Evolutionary conservation across 1,140 invertebrate genomes (phyloP), one percentile per base, ranked within the genome.

Genomic region (Aphelenchoides besseyi): DNA sequence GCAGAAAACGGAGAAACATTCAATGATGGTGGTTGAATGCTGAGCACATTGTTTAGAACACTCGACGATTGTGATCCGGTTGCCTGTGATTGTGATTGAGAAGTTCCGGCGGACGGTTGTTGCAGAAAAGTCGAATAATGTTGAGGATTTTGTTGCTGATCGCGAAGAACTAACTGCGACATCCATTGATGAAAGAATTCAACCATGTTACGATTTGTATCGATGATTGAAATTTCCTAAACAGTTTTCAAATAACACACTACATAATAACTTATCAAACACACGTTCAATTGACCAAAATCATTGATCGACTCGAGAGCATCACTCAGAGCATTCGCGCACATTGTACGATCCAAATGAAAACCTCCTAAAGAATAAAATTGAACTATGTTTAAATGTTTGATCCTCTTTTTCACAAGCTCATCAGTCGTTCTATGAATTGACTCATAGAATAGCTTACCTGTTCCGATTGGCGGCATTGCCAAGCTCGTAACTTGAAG

Each of bases 401-500:
- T 48, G 29, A 62, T 33, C 12, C n/a, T 68, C 23, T 2, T 23
- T 28, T 29, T 66, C 1, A n/a, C n/a, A 16, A 23, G 28, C 32
- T 18, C 28, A 69, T n/a, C 32, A 61, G 28, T 2, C 5, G n/a
- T 68, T 70, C 37, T 3, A 68, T 28, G 16, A 68, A 69, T 69
- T 69, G n/a, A n/a, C n/a, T n/a, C n/a, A n/a, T n/a, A n/a, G n/a
- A n/a, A n/a, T n/a, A n/a, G 30, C 16, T 23, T 69, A 61, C 70
- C 70, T 35, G 70, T 72, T 0, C 70, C 70, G n/a, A 72, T 74
- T 3, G 70, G 53, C 32, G 70, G 71, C 8, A 72, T 54, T 35
- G 70, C 68, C n/a, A 72, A 23, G 16, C 26, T 32, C 18, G 28
- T 18, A 9, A 54, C 23, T 16, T 70, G n/a, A 3, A 28, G 28